Base-by-base conservation (phyloP, 2,797 vertebrate genomes). In the Vespertilio murinus region DNA sequence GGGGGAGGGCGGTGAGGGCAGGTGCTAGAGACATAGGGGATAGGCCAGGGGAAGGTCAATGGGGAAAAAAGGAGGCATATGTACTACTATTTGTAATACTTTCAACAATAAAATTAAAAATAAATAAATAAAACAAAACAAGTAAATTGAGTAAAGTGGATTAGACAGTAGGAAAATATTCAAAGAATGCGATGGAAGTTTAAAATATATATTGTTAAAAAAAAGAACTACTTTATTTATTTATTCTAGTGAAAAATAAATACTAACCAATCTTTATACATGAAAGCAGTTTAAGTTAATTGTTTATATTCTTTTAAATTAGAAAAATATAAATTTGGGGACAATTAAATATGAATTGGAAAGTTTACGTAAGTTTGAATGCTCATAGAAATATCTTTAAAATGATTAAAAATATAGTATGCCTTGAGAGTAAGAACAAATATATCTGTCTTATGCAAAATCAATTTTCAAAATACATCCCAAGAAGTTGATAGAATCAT, bases 381-480 rank as follows among this genome's bases (percentile, higher is more conserved):
- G 14, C 17, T 90, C 11, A 93, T 56, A 25, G 47, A n/a, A 49
- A 20, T 90, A 77, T 47, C 9, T 92, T 93, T 80, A 28, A 94
- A 73, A 74, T 56, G 12, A 40, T 86, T 90, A 45, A 73, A 95
- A 88, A 88, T 59, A 49, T 61, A 92, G 42, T 64, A 6, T 54
- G 17, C 54, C 25, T 89, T 96, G 75, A 87, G 4, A 73, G 6
- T 35, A 73, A 79, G 14, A 78, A 82, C 45, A 89, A 95, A 81
- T 81, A 6, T 61, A 40, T 65, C 18, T 83, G 9, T 82, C 89
- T 4, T 90, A 35, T 64, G 49, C 23, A 73, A 95, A 93, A 92
- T 80, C 73, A 94, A 91, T 42, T 94, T 96, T 78, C 16, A 49
- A 93, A 94, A 91, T 77, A 78, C 7, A 87, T 80, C 83, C 88